Evolutionary conservation across 2,113 vertebrate genomes (phyloP).

Genomic region (Danionella cerebrum): DNA sequence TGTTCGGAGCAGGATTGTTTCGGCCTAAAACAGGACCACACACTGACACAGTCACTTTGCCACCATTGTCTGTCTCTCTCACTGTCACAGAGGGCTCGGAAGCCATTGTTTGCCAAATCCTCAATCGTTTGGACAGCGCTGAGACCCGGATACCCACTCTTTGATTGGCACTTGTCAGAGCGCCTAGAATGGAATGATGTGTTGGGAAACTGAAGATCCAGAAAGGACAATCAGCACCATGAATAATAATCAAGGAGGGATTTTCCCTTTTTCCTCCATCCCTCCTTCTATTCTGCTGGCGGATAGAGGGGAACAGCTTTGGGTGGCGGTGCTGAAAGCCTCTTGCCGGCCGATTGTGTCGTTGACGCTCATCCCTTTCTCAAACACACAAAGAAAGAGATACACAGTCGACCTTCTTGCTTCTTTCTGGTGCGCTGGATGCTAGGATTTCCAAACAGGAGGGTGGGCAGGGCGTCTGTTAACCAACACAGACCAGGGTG

Average conservation of each 20-base stretch:
- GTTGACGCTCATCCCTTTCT: conserved; percentile 74
- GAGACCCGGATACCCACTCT: conserved; percentile 62
- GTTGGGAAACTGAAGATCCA: conserved; percentile 63
- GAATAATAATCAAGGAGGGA: conserved; percentile 68
- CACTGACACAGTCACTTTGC: conserved; percentile 80
- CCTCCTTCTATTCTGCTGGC: conserved; percentile 14
- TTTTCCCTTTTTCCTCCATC: conserved; percentile 62
- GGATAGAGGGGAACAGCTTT: conserved; percentile 54
- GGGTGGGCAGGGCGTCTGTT: conserved; percentile 33
- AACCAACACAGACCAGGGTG: conserved; percentile 12
- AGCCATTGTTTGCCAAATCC: conserved; percentile 63
- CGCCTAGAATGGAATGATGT: conserved; percentile 80
- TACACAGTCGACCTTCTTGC: conserved; percentile 67
- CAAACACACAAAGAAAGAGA: conserved; percentile 76
- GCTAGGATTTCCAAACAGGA: conserved; percentile 33
- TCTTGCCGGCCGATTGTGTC: conserved; percentile 67
- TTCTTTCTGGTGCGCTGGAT: conserved; percentile 66
- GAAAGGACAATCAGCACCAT: conserved; percentile 76
- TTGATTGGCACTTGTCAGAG: conserved; percentile 96
- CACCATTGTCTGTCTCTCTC: conserved; percentile 73
- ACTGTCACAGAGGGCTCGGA: conserved; percentile 46
- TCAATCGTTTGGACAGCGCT: conserved; percentile 46
- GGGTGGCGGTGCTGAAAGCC: conserved; percentile 80
- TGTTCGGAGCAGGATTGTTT: conserved; percentile 67
- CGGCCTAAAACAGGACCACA: conserved; percentile 75